These are phyloP conservation scores for Ciconia maguari DNA, from an alignment of 2,113 vertebrate species.

Conservation along the genomic window DNA sequence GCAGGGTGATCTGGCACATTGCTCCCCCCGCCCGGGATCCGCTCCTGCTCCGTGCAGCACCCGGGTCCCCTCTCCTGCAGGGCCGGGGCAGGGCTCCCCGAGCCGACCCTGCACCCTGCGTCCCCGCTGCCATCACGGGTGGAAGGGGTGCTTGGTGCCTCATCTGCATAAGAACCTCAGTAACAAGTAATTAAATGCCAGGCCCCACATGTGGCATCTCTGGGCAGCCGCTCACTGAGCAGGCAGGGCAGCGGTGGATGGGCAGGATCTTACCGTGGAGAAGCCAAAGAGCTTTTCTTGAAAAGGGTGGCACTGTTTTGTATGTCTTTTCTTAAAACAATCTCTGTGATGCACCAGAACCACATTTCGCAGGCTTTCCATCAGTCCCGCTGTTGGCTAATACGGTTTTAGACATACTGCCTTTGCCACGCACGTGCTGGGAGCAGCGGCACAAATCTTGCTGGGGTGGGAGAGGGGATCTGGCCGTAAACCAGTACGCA, in stretches of 20 bases:
- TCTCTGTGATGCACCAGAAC: background rate
- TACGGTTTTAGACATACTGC: fast-evolving
- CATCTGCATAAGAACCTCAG: background rate
- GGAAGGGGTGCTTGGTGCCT: background rate
- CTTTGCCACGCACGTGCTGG: fast-evolving
- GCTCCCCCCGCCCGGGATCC: fast-evolving
- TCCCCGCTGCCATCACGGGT: fast-evolving
- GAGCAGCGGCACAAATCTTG: background rate
- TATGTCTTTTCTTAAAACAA: background rate
- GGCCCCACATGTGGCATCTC: background rate
- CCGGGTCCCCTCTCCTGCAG: background rate
- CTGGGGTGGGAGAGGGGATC: background rate
- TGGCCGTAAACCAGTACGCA: fast-evolving
- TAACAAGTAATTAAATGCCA: background rate
- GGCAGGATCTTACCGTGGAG: background rate
- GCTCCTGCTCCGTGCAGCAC: background rate
- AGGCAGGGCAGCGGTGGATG: background rate
- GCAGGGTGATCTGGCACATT: background rate
- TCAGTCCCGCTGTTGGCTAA: background rate
- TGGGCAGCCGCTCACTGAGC: background rate
- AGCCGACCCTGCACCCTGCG: fast-evolving
- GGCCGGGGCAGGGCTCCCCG: background rate
- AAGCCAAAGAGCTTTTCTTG: background rate
- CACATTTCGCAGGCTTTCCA: fast-evolving
- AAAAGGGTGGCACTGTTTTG: too few relatives aligned